Percentiles rank a stretch among this genome's conserved stretches.
phyloP scores from a whole-genome alignment of 2,797 vertebrate genomes.

The Epinephelus coioides region DNA sequence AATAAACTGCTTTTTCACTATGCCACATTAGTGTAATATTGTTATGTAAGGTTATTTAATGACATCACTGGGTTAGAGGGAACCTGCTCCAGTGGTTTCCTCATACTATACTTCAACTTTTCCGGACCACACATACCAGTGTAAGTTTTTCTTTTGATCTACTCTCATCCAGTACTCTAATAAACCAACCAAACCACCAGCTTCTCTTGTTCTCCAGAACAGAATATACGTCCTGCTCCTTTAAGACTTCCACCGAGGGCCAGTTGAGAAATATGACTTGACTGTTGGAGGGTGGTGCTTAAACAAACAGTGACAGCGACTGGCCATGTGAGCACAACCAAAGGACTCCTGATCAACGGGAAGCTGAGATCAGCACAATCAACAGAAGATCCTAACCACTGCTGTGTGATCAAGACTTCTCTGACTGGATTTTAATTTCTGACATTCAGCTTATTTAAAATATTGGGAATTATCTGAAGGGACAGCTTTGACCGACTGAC shows the following conservation, averaged over 20 bases:
- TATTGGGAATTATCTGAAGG: conserved; percentile 6
- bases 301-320: conserved; percentile 58
- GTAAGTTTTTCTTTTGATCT: background rate
- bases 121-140: background rate
- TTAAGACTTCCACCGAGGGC: conserved; percentile 72
- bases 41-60: background rate
- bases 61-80: background rate
- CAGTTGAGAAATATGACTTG: conserved; percentile 63
- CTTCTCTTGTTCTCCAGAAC: background rate
- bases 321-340: conserved; percentile 55
- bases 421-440: conserved; percentile 1
- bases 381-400: background rate
- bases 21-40: background rate
- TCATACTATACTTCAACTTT: background rate
- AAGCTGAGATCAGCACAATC: conserved; percentile 40
- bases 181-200: background rate
- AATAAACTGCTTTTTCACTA: conserved; percentile 20
- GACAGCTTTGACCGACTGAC: background rate
- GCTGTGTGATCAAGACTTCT: background rate
- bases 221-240: conserved; percentile 69
- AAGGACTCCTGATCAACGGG: conserved; percentile 46
- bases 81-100: background rate
- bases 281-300: conserved; percentile 72
- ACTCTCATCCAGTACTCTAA: background rate
- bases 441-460: background rate